Evolutionary conservation across 2,888 invertebrate genomes (phyloP).

Genomic region (Coleophora flavipennella): DNA sequence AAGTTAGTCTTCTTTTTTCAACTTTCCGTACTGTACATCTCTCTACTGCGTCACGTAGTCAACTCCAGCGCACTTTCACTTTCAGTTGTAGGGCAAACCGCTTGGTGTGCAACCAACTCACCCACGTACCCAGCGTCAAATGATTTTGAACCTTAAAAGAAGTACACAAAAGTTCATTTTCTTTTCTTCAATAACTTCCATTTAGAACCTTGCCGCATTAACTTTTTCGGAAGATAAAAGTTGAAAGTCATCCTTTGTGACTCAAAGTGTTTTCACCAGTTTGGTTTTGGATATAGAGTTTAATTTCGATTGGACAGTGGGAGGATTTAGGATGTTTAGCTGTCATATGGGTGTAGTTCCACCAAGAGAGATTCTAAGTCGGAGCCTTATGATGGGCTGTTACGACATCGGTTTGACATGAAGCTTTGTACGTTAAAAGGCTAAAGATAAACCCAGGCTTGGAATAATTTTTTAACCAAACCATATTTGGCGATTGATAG

Average conservation of each 20-base stretch:
- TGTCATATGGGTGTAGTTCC: conserved; percentile 29
- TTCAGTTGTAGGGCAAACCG: conserved; percentile 64
- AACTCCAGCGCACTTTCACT: conserved; percentile 56
- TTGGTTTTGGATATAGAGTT: conserved; percentile 11
- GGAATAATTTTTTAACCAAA: conserved; percentile 4
- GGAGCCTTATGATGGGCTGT: conserved; percentile 60
- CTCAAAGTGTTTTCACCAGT: conserved; percentile 17
- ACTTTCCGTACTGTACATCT: too few relatives aligned
- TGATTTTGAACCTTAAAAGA: conserved; percentile 13
- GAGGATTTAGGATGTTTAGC: conserved; percentile 22
- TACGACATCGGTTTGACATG: conserved; percentile 63
- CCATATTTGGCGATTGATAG: conserved; percentile 3
- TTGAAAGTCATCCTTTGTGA: conserved; percentile 31
- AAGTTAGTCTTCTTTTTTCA: too few relatives aligned
- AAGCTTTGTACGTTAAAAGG: conserved; percentile 42
- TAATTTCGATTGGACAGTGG: conserved; percentile 14
- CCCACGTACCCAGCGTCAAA: not conserved
- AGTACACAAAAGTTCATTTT: conserved; percentile 11
- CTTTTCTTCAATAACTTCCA: not conserved
- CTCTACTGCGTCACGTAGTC: conserved; percentile 16
- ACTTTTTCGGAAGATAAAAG: conserved; percentile 30
- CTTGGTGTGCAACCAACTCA: conserved; percentile 28
- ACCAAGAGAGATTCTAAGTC: conserved; percentile 51
- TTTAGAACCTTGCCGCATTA: conserved; percentile 33
- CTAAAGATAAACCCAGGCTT: conserved; percentile 22